Evolutionary conservation across 1,140 invertebrate genomes (phyloP).

Genomic region (Sinonovacula constricta): DNA sequence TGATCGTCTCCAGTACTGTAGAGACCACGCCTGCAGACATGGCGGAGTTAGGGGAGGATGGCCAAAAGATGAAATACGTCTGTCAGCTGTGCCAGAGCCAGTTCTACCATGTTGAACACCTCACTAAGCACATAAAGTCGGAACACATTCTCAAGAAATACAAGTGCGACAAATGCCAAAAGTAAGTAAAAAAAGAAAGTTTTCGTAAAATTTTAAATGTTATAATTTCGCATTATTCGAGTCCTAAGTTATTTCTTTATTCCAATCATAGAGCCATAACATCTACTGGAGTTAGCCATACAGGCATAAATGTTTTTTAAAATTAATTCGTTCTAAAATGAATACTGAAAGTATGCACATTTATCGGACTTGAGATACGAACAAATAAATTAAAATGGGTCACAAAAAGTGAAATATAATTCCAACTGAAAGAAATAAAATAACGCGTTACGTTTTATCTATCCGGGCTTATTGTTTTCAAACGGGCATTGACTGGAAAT

Average conservation of each 20-base stretch:
- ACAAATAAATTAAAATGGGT: too few relatives aligned
- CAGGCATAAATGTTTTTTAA: slow-evolving; percentile 5
- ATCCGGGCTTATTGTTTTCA: too few relatives aligned
- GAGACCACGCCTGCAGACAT: slow-evolving; percentile 4
- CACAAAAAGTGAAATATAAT: too few relatives aligned
- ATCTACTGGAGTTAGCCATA: not conserved
- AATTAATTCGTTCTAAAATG: too few relatives aligned
- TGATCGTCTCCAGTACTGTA: slow-evolving; percentile 9
- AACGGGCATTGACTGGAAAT: too few relatives aligned
- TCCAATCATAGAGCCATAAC: not conserved
- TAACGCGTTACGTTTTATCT: too few relatives aligned
- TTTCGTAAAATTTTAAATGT: not conserved
- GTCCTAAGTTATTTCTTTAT: not conserved
- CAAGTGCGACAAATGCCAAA: slow-evolving; percentile 44
- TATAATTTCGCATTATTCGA: too few relatives aligned
- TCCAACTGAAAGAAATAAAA: too few relatives aligned
- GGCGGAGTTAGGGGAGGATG: slow-evolving; percentile 1
- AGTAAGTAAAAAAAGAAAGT: slow-evolving; percentile 3
- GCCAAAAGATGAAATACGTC: slow-evolving; percentile 15
- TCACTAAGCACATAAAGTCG: slow-evolving; percentile 40
- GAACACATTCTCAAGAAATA: slow-evolving; percentile 36
- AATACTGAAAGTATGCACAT: too few relatives aligned
- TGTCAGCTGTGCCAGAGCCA: slow-evolving; percentile 26
- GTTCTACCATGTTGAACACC: slow-evolving; percentile 46
- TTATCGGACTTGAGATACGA: too few relatives aligned